Evolutionary conservation across 1,140 invertebrate species (phyloP).

Genomic region (Eufriesea mexicana): DNA sequence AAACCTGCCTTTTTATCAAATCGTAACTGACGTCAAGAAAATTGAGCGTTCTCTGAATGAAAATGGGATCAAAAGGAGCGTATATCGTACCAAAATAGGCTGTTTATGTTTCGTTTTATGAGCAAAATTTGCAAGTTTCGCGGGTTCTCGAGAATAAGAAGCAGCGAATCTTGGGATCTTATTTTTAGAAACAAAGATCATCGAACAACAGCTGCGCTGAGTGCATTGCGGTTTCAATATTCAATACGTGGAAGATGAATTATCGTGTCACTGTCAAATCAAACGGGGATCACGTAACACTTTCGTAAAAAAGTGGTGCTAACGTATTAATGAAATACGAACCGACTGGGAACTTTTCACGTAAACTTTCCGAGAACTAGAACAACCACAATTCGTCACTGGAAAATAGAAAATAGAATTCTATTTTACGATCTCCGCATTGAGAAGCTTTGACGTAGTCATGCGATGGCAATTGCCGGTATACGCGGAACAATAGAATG

Average conservation of each 20-base stretch:
- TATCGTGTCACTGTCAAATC: constrained; percentile 17
- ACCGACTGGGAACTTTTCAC: background rate
- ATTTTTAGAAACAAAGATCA: constrained; percentile 24
- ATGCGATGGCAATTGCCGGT: background rate
- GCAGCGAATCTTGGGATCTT: background rate
- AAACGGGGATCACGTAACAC: background rate
- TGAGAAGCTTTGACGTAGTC: background rate
- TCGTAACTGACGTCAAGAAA: background rate
- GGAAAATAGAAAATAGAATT: too few relatives aligned
- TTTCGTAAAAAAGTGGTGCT: background rate
- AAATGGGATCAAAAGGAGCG: background rate
- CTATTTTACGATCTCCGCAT: too few relatives aligned
- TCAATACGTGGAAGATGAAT: background rate
- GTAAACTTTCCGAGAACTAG: background rate
- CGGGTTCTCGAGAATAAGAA: background rate
- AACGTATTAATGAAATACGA: background rate
- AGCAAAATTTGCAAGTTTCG: background rate
- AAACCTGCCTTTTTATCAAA: background rate
- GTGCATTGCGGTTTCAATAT: background rate
- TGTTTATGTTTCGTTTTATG: constrained; percentile 6
- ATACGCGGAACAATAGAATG: background rate
- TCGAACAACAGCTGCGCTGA: background rate
- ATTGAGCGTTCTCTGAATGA: background rate
- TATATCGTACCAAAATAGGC: background rate
- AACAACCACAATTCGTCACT: background rate